Conservation (phyloP, 2,888 invertebrate species). For the Dryobota labecula region DNA sequence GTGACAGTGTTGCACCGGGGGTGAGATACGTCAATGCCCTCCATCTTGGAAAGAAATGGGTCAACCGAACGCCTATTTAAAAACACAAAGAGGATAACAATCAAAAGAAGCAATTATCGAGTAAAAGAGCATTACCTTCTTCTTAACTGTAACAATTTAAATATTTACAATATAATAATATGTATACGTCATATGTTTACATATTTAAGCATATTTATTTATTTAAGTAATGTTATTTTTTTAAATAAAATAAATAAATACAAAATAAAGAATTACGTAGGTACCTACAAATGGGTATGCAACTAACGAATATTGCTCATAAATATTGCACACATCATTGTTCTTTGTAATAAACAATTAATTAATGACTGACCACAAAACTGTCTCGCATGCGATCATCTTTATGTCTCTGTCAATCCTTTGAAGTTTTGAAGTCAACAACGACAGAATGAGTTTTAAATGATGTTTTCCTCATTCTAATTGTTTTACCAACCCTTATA, state of each 20-base stretch:
- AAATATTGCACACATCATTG: background rate
- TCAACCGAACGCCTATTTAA: background rate
- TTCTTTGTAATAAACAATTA: background rate
- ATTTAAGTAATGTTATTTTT: too few species aligned
- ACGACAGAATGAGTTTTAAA: slow-evolving; percentile 11
- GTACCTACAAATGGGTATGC: background rate
- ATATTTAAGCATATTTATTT: too few species aligned
- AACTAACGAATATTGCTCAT: background rate
- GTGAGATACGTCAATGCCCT: too few species aligned
- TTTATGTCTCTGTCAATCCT: slow-evolving; percentile 3
- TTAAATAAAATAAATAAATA: too few species aligned
- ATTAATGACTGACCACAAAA: background rate
- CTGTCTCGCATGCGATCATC: background rate
- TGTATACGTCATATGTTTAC: too few species aligned
- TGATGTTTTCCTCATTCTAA: background rate
- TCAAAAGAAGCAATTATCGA: too few species aligned
- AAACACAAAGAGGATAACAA: too few species aligned
- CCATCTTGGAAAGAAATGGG: background rate
- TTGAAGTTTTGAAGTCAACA: slow-evolving; percentile 2
- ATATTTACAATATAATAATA: too few species aligned
- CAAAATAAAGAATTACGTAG: background rate
- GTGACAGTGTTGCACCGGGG: too few species aligned
- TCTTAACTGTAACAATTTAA: too few species aligned
- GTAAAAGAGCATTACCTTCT: too few species aligned
- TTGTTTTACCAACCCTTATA: too few species aligned